These are phyloP conservation scores for Speoplatyrhinus poulsoni DNA, from an alignment of 2,113 vertebrate species.

Conservation along the genomic window DNA sequence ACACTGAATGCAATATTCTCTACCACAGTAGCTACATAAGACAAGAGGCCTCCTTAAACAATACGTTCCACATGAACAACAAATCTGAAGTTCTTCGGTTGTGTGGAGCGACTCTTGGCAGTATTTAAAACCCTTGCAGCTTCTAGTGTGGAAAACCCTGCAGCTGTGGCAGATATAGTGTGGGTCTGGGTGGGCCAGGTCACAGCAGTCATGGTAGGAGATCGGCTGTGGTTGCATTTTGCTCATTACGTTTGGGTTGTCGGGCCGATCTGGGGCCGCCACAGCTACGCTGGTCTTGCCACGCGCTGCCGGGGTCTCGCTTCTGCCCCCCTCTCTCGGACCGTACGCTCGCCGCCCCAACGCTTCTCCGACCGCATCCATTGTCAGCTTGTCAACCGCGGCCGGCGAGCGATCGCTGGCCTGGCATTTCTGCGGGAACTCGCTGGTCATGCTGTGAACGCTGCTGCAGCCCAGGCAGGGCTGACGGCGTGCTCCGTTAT, in stretches of 20 bases:
- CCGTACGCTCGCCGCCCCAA: neutral
- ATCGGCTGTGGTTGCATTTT: slow-evolving; percentile 17
- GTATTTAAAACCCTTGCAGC: slow-evolving; percentile 9
- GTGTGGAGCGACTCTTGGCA: slow-evolving; percentile 39
- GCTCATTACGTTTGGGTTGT: neutral
- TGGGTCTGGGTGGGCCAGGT: slow-evolving; percentile 22
- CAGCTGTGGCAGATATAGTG: slow-evolving; percentile 53
- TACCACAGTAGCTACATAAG: slow-evolving; percentile 67
- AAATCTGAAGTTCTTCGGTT: neutral
- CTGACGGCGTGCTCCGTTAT: accelerated
- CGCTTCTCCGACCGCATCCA: neutral
- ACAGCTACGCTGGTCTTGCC: neutral
- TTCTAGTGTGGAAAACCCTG: slow-evolving; percentile 46
- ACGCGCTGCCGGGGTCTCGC: neutral
- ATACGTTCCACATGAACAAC: slow-evolving; percentile 27
- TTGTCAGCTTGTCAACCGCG: accelerated
- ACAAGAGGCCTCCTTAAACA: slow-evolving; percentile 41
- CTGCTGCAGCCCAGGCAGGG: slow-evolving; percentile 39
- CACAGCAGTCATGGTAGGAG: slow-evolving; percentile 59
- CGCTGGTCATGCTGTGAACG: slow-evolving; percentile 12
- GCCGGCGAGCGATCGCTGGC: accelerated
- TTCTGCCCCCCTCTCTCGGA: neutral
- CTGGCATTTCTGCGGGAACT: neutral
- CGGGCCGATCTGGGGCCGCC: slow-evolving; percentile 9
- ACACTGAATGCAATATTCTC: slow-evolving; percentile 53